A percentile compares a stretch with the other conserved stretches of the same genome.
Conservation (phyloP, 2,113 vertebrate genomes). For the Naja naja region DNA sequence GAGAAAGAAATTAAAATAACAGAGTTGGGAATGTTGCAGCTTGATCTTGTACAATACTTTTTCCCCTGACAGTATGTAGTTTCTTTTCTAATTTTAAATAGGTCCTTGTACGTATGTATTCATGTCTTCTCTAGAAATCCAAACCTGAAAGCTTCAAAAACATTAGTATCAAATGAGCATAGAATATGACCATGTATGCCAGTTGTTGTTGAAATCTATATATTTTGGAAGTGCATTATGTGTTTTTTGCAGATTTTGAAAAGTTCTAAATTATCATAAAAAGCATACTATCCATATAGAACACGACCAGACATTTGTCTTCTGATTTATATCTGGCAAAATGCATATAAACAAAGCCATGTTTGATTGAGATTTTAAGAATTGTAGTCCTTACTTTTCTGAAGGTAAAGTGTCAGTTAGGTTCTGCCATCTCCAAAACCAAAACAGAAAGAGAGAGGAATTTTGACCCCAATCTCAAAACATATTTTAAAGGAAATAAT, state of each 20-base stretch:
- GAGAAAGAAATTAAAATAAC: neutral
- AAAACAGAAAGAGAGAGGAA: neutral
- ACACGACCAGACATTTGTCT: neutral
- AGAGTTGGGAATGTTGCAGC: neutral
- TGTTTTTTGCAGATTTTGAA: neutral
- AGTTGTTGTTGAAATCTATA: neutral
- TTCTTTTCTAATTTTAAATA: neutral
- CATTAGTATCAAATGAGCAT: neutral
- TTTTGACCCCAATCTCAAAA: neutral
- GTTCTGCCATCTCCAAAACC: neutral
- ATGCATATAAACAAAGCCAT: neutral
- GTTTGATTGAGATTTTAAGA: neutral
- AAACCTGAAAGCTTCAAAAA: neutral
- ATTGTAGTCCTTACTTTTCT: neutral
- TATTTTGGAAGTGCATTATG: neutral
- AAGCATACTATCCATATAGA: neutral
- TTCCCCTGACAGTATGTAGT: too few relatives aligned
- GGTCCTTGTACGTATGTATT: too few relatives aligned
- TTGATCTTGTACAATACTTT: neutral
- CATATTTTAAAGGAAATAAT: neutral
- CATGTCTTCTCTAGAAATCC: neutral
- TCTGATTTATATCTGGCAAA: neutral
- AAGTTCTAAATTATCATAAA: neutral
- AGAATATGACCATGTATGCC: neutral
- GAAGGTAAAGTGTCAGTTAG: neutral